These are phyloP conservation scores for Hydrozoanthus gracilis DNA, from an alignment of 92 coral and sea anemone species.

Conservation along the genomic window DNA sequence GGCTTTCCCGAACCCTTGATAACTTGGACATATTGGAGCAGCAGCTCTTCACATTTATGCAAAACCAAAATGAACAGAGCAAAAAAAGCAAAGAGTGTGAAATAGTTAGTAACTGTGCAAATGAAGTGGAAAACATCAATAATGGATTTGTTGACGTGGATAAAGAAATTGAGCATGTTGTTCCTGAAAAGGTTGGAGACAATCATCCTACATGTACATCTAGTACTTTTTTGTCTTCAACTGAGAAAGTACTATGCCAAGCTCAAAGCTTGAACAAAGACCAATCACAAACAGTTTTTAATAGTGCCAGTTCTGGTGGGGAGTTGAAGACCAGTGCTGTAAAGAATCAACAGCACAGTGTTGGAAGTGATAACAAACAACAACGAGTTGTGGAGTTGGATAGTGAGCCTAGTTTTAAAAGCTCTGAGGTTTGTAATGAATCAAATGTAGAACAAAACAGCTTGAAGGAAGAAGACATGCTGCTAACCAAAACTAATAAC, in stretches of 20 bases:
- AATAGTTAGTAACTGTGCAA: neutral
- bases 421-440: neutral
- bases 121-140: neutral
- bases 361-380: neutral
- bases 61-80: slow-evolving; percentile 28
- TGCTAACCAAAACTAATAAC: neutral
- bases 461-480: neutral
- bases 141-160: neutral
- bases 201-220: neutral
- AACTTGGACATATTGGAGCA: slow-evolving; percentile 71
- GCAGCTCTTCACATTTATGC: slow-evolving; percentile 66
- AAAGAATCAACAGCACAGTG: neutral
- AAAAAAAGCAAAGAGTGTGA: neutral
- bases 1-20: slow-evolving; percentile 75
- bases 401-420: neutral
- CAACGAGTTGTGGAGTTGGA: neutral
- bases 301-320: neutral
- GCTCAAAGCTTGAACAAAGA: neutral
- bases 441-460: neutral
- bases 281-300: neutral
- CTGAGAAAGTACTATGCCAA: neutral
- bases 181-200: neutral
- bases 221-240: neutral
- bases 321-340: neutral
- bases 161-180: neutral